Base-by-base conservation (phyloP, 2,113 vertebrate genomes). In the Saimiri boliviensis region DNA sequence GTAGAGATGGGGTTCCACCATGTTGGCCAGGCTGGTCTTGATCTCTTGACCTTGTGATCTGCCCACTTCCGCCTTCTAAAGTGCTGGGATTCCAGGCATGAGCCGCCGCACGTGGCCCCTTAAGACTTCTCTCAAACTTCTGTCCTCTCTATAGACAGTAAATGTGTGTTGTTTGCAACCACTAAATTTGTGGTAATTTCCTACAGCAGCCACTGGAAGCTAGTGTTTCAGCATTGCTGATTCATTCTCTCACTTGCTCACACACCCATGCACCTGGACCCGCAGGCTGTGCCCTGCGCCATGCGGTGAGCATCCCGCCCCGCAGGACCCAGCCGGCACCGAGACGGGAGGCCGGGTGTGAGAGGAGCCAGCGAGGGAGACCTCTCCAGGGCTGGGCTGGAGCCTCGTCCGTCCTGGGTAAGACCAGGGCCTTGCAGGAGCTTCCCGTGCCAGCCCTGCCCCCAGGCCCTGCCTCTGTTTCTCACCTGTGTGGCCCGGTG, bases 401-500 rank as follows among this genome's bases (percentile, higher is more conserved):
- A n/a, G 60, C 8, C 40, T 45, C 0, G 3, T 25, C 16, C 0
- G 3, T 25, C 16, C 56, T 6, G 49, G 10, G 0, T 21, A 2
- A 63, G 70, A 40, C 0, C 0, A 30, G 68, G 66, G 40, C 1
- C 11, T 56, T 14, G 9, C 11, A 4, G 11, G 40, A 8, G 20
- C 81, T 83, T 52, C 52, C 23, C n/a, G 47, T 2, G 0, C 45
- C 25, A 30, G 0, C 8, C 14, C 8, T 10, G 82, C 27, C n/a
- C 6, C 1, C 0, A 0, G 16, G n/a, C 13, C 6, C 14, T 9
- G 37, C 1, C 1, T 70, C 17, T 27, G n/a, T 23, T 7, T 23
- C 23, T n/a, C 2, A 0, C 6, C 2, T 6, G 12, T 0, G 35
- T 10, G n/a, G 23, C 82, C 37, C 7, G 25, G 54, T 19, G 35